phyloP scores from a whole-genome alignment of 30 jellyfish, hydroid and myxozoan species.

The Cassiopea xamachana region DNA sequence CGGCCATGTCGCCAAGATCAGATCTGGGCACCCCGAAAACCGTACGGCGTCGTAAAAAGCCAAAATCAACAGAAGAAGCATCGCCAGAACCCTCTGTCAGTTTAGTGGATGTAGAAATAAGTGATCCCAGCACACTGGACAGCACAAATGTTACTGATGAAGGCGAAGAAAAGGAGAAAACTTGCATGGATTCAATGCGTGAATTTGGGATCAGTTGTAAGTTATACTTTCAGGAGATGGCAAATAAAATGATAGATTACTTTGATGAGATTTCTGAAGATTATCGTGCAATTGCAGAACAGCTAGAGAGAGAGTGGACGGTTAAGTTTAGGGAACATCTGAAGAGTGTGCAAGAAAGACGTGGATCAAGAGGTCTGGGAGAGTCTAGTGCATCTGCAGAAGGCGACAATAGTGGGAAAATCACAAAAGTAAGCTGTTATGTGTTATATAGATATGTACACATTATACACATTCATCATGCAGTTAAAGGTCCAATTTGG shows the following conservation, averaged over 20 bases:
- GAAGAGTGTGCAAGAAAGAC: conserved; percentile 36
- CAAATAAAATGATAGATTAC: conserved; percentile 51
- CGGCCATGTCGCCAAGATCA: conserved; percentile 55
- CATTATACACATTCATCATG: too few relatives aligned
- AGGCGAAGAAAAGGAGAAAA: conserved; percentile 39
- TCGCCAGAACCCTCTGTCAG: conserved; percentile 46
- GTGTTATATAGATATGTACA: background rate
- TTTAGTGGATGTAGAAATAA: conserved; percentile 45
- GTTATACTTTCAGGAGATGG: conserved; percentile 66
- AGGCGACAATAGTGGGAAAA: background rate
- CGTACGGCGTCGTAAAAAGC: conserved; percentile 40
- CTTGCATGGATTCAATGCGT: conserved; percentile 67
- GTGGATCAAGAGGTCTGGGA: conserved; percentile 12
- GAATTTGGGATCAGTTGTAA: conserved; percentile 50
- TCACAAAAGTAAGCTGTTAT: background rate
- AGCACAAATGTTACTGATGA: conserved; percentile 38
- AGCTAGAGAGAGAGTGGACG: conserved; percentile 80
- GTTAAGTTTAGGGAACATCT: conserved; percentile 57
- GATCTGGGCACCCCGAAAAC: conserved; percentile 20
- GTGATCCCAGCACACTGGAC: conserved; percentile 44
- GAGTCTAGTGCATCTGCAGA: conserved; percentile 29
- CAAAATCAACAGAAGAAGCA: conserved; percentile 13
- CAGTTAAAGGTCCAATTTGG: too few relatives aligned
- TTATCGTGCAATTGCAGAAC: conserved; percentile 89
- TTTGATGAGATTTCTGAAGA: conserved; percentile 90